Percentiles rank a stretch among this genome's conserved stretches.
phyloP scores from a whole-genome alignment of 2,888 invertebrate genomes.

The Margaritifera margaritifera region DNA sequence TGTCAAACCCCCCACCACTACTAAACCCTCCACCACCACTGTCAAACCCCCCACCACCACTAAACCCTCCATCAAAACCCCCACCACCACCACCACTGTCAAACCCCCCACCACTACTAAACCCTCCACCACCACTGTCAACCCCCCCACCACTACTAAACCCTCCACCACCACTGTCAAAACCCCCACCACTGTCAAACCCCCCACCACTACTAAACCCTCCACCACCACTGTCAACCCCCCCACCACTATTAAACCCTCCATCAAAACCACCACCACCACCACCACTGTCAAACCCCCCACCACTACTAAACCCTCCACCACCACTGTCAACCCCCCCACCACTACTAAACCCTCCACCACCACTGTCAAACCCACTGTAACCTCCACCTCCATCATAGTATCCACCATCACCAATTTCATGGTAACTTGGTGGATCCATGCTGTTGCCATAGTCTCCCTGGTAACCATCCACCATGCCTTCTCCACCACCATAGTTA shows the following conservation, averaged over 20 bases:
- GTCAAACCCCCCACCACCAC: slow-evolving; percentile 2
- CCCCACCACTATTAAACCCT: slow-evolving; percentile 26
- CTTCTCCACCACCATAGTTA: slow-evolving; percentile 25
- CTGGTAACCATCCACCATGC: slow-evolving; percentile 34
- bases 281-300: slow-evolving; percentile 18
- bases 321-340: slow-evolving; percentile 21
- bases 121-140: slow-evolving; percentile 11
- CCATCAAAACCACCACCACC: slow-evolving; percentile 25
- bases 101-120: slow-evolving; percentile 9
- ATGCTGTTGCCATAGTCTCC: slow-evolving; percentile 22
- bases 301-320: slow-evolving; percentile 15
- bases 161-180: slow-evolving; percentile 18
- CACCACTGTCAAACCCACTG: slow-evolving; percentile 17
- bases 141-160: slow-evolving; percentile 17
- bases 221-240: slow-evolving; percentile 23
- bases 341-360: slow-evolving; percentile 10
- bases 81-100: slow-evolving; percentile 19
- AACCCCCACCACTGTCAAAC: slow-evolving; percentile 20
- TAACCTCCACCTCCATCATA: slow-evolving; percentile 22
- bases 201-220: slow-evolving; percentile 21
- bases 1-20: slow-evolving; percentile 5
- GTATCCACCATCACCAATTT: slow-evolving; percentile 15
- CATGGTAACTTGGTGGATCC: slow-evolving; percentile 4
- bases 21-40: slow-evolving; percentile 10
- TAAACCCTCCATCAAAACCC: slow-evolving; percentile 8